Base-by-base conservation (phyloP, 2,113 vertebrate genomes). In the Calidris pugnax region DNA sequence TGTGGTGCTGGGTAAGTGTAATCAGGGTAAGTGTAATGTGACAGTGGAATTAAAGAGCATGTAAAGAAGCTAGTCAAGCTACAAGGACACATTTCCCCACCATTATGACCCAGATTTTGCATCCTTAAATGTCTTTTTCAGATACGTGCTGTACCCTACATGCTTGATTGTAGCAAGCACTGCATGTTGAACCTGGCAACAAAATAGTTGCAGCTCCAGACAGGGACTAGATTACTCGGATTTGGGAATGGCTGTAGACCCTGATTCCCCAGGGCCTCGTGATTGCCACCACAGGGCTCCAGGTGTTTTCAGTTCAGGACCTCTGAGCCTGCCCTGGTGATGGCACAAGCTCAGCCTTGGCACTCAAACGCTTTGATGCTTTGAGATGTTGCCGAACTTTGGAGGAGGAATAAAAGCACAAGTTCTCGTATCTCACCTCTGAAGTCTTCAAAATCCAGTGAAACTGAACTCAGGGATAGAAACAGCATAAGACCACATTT, bases 221-320 rank as follows among this genome's bases (percentile, higher is more conserved):
- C 5, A 84, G 27, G 20, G 14, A 41, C 11, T 41, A 51, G 21
- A 20, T 59, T 86, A 12, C 35, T 69, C 17, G 8, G 17, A 9
- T 11, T 32, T 51, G 35, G 39, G 3, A 45, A 10, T 8, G 4
- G 10, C 60, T 62, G 39, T 39, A 50, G 73, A 56, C 11, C 4
- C 22, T 6, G 3, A 71, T 27, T 63, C 35, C 41, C 23, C 8
- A 6, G 6, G 9, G 12, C 10, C 27, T 63, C 1, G 0, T 17
- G 32, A 24, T 0, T 48, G 43, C 26, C 3, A 1, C 22, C 3
- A 4, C 7, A 33, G 26, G 26, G 43, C 26, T 72, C 12, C 30
- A 60, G 9, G 19, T 45, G 3, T 66, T 26, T 33, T 56, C 39
- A 91, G 39, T 23, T 37, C 28, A 56, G 37, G 33, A 48, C 18